Base-by-base conservation (phyloP, 2,888 invertebrate species). In the Argyresthia goedartella region DNA sequence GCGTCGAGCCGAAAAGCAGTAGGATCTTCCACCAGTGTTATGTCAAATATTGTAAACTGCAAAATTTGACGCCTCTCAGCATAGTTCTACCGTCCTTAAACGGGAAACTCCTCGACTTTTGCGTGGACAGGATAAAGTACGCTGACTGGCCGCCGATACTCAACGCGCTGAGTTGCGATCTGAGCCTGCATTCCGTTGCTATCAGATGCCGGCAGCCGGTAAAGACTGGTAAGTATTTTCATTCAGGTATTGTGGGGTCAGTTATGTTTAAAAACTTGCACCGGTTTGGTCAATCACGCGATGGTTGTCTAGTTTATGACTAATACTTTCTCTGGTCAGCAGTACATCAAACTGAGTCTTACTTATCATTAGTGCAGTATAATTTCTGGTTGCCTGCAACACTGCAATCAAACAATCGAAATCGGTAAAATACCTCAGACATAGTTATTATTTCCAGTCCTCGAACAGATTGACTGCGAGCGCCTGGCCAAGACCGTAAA, bases 91-190 rank as follows among this genome's bases (percentile, higher is more conserved):
- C 85, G 1, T 69, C 76, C n/a, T 74, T 76, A 45, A 84, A 84
- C 52, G 88, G 86, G 14, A 84, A 89, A 49, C 73, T 81, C 43
- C 63, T 92, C 55, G 94, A 94, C 60, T 91, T 95, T 62, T 89
- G 89, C 57, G 92, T 91, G 50, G 94, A 95, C 66, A 89, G 93
- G 58, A 88, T 95, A 50, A 92, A 91, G 63, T 90, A 92, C 56
- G 90, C 88, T 55, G 94, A 95, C 59, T 95, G 94, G 94, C 85
- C 89, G 35, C 91, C 94, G 1, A 90, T 95, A 49, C 75, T 93
- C 50, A 92, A 92, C 61, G 92, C 94, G 0, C 74, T 95, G 6
- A 88, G 90, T 49, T 87, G 91, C 57, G 95, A 95, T 69, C 87
- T 91, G 50, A 91, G 91, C 55, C 84, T 95, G 4, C 91, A 92